Conservation (phyloP, 2,113 vertebrate species). For the Casuarius casuarius region DNA sequence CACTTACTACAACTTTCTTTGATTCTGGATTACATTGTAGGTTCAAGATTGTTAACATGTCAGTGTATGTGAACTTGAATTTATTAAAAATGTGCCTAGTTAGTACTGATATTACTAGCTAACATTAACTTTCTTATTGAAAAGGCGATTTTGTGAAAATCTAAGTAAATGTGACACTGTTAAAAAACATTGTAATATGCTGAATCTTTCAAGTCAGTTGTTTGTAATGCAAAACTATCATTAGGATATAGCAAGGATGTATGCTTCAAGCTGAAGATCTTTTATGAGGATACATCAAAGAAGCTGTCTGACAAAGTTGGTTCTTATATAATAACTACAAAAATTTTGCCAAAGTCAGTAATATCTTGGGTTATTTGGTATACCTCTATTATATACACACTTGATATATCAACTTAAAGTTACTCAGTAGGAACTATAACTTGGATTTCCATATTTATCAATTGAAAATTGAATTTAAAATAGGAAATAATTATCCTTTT, state of each 20-base stretch:
- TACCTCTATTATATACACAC: not conserved
- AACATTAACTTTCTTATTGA: not conserved
- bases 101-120: not conserved
- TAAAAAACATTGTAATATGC: not conserved
- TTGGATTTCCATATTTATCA: not conserved
- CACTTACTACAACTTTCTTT: not conserved
- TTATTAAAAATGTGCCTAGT: not conserved
- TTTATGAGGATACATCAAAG: slow-evolving; percentile 16
- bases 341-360: not conserved
- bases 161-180: not conserved
- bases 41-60: not conserved
- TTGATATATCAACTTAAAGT: not conserved
- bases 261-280: not conserved
- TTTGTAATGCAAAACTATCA: slow-evolving; percentile 28
- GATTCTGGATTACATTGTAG: not conserved
- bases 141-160: not conserved
- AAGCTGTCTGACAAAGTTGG: not conserved
- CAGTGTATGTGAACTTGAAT: not conserved
- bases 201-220: not conserved
- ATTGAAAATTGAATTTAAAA: not conserved
- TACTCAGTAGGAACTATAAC: not conserved
- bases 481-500: not conserved
- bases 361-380: not conserved
- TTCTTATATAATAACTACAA: not conserved
- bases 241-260: not conserved